Evolutionary conservation across 1,140 invertebrate genomes (phyloP).

Genomic region (Eriocheir sinensis): DNA sequence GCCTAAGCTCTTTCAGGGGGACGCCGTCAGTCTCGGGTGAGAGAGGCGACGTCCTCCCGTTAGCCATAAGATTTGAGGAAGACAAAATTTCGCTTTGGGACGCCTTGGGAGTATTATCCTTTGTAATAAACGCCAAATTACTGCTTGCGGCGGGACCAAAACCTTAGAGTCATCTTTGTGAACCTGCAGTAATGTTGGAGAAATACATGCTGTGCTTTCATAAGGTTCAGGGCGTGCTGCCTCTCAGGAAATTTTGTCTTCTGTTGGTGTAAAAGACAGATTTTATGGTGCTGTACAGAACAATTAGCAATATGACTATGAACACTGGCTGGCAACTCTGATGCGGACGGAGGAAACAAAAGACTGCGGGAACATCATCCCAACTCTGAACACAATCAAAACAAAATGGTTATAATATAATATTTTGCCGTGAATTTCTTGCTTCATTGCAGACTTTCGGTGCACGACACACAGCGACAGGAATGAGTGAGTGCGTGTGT

Average conservation of each 20-base stretch:
- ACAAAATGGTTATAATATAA: no score
- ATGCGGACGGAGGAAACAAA: neutral
- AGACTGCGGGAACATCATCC: no score
- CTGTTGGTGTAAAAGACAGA: conserved; percentile 1
- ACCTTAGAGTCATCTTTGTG: neutral
- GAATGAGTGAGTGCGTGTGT: no score
- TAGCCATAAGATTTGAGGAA: conserved; percentile 11
- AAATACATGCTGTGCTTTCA: neutral
- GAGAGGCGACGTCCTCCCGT: neutral
- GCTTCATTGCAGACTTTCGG: no score
- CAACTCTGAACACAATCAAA: no score
- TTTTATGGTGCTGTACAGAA: conserved; percentile 25
- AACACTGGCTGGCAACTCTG: conserved; percentile 20
- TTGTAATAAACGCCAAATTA: neutral
- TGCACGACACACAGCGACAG: no score
- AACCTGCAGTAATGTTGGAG: neutral
- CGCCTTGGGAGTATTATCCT: neutral
- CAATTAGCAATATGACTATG: neutral
- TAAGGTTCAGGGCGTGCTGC: neutral
- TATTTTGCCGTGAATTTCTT: no score
- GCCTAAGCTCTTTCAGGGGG: conserved; percentile 47
- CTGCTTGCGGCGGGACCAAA: neutral
- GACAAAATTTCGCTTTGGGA: neutral
- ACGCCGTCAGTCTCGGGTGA: neutral
- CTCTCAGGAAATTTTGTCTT: neutral